Evolutionary conservation across 2,113 vertebrate species (phyloP), one percentile per base, ranked within the genome.

Genomic region (Gadus chalcogrammus): DNA sequence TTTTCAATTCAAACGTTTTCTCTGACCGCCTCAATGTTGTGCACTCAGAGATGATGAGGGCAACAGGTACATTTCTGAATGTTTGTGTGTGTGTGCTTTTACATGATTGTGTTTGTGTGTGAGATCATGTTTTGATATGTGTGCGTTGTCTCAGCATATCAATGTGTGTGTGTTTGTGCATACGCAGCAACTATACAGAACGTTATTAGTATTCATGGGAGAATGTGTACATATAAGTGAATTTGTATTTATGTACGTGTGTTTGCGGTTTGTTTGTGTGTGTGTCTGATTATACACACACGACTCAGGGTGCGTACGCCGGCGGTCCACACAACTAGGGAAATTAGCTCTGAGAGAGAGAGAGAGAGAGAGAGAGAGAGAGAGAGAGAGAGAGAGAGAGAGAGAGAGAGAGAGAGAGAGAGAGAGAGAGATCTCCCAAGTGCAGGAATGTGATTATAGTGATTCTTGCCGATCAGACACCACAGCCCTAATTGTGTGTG

Each of bases 401-500:
- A 13, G 42, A 48, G 42, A 48, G 42, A 48, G 42, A 48, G 42
- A 48, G 42, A 48, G 42, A 48, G 42, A 48, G 42, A 48, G 42
- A 48, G 42, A 48, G 42, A 48, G 42, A 48, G 42, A 48, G 42
- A 48, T 79, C 70, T 82, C 79, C 79, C 42, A 48, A 61, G 73
- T 81, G 55, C 60, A 70, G 63, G 70, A 86, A 84, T 71, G 75
- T 61, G 66, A 80, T 80, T 78, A 73, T 27, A 18, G 74, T 24
- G 59, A 80, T 70, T 75, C 68, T 0, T 5, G 27, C 69, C 1
- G 38, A 70, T 71, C 74, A 81, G 84, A 83, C 85, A 78, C 84
- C 78, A 61, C 60, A 82, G 79, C 76, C 68, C 79, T 87, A 88
- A 90, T 90, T 87, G 85, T 88, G 82, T 79, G 87, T 81, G 87